Conservation (phyloP, 1,140 invertebrate genomes). For the Bombus pascuorum region DNA sequence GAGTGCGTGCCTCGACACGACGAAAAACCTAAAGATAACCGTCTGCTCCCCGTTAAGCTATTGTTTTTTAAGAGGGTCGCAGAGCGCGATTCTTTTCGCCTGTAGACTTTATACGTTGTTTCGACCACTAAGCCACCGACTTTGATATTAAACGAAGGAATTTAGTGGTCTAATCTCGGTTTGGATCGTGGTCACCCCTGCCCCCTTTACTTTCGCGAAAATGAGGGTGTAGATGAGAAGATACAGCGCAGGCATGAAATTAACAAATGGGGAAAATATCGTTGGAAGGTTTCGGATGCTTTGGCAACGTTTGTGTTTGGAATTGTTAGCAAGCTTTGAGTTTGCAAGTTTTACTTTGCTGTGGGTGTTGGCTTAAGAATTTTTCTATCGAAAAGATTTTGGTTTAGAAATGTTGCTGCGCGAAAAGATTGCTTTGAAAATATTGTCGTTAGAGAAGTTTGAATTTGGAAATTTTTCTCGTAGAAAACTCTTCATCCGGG, state of each 20-base stretch:
- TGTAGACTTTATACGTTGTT: background rate
- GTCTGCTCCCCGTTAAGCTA: background rate
- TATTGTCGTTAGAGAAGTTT: no score
- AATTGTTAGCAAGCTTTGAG: background rate
- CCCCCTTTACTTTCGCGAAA: background rate
- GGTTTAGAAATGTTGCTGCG: no score
- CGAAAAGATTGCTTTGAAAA: no score
- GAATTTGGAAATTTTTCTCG: no score
- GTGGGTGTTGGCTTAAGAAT: no score
- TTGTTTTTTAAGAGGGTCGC: slow-evolving; percentile 16
- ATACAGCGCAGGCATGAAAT: background rate
- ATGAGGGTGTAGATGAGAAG: background rate
- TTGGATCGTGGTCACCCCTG: background rate
- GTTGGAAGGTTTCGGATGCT: background rate
- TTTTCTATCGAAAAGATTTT: no score
- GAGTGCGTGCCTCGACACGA: slow-evolving; percentile 16
- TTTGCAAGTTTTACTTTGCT: background rate
- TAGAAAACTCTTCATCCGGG: no score
- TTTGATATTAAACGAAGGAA: slow-evolving; percentile 33
- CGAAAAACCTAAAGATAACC: slow-evolving; percentile 11
- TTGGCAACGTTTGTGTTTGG: no score
- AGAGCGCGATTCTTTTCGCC: slow-evolving; percentile 36
- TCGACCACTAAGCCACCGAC: background rate
- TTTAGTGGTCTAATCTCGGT: background rate
- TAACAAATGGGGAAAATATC: background rate